Percentiles rank a stretch among this genome's conserved stretches.
These are phyloP conservation scores for Cryptocheilus praepositus DNA, from an alignment of 2,888 invertebrate species.

Conservation along the genomic window DNA sequence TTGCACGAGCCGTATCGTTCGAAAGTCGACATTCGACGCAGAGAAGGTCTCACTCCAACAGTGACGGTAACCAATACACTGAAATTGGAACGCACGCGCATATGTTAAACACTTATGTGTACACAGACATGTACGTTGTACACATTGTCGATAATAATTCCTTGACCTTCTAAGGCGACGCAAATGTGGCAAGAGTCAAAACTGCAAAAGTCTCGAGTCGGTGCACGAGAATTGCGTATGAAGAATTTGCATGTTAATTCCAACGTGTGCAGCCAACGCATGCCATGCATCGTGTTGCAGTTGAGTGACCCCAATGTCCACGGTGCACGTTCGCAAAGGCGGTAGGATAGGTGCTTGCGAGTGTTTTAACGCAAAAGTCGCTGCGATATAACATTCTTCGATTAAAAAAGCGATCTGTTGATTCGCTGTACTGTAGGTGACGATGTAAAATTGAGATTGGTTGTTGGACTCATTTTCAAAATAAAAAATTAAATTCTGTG, in stretches of 20 bases:
- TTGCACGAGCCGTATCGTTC: no score
- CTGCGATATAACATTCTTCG: no score
- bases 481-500: no score
- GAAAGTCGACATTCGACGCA: no score
- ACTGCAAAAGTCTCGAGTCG: slow-evolving; percentile 10
- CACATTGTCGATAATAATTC: not conserved
- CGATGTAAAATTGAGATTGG: no score
- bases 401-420: no score
- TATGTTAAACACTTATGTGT: not conserved
- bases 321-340: slow-evolving; percentile 40
- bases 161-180: not conserved
- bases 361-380: not conserved
- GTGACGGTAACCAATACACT: not conserved
- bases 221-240: slow-evolving; percentile 15
- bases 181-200: not conserved
- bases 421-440: no score
- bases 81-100: not conserved
- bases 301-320: slow-evolving; percentile 61
- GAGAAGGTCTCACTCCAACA: not conserved
- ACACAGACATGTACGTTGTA: no score
- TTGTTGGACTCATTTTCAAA: no score
- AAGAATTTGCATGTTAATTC: slow-evolving; percentile 32
- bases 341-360: slow-evolving; percentile 37
- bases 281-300: slow-evolving; percentile 57
- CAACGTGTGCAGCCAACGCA: slow-evolving; percentile 37